A percentile compares a stretch with the other conserved stretches of the same genome.
phyloP scores from a whole-genome alignment of 2,888 invertebrate species.

The Crioceris asparagi region DNA sequence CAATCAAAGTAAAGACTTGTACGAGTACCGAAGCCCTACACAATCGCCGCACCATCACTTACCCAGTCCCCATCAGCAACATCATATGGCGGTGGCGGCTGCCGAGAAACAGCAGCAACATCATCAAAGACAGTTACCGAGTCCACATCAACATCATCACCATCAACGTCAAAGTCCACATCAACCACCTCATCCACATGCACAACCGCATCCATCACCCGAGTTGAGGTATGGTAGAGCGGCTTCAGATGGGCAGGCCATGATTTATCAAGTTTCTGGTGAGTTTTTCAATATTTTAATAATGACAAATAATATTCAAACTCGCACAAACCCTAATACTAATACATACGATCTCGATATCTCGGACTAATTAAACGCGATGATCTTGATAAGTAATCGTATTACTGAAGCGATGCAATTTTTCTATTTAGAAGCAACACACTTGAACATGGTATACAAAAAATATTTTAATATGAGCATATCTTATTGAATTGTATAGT shows the following conservation, averaged over 20 bases:
- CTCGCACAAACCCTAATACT: slow-evolving; percentile 3
- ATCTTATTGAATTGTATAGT: too few relatives aligned
- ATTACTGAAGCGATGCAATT: too few relatives aligned
- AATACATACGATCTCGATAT: too few relatives aligned
- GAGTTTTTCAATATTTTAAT: slow-evolving; percentile 4
- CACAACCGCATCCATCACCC: slow-evolving; percentile 33
- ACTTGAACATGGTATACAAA: too few relatives aligned
- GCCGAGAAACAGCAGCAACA: too few relatives aligned
- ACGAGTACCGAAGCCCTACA: slow-evolving; percentile 36
- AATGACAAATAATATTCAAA: background rate
- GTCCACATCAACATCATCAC: slow-evolving; percentile 36
- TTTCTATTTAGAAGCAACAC: too few relatives aligned
- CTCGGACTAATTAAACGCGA: too few relatives aligned
- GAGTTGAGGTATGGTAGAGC: slow-evolving; percentile 32
- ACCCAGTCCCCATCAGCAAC: slow-evolving; percentile 28
- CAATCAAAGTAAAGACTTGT: too few relatives aligned
- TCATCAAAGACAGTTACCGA: slow-evolving; percentile 34
- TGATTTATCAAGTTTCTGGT: slow-evolving; percentile 29
- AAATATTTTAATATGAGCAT: too few relatives aligned
- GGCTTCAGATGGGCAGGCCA: slow-evolving; percentile 30
- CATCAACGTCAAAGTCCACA: slow-evolving; percentile 4
- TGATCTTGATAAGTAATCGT: too few relatives aligned
- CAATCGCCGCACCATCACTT: slow-evolving; percentile 38
- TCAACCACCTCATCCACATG: slow-evolving; percentile 29
- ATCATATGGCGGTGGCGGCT: slow-evolving; percentile 27